Evolutionary conservation across 2,113 vertebrate genomes (phyloP).

Genomic region (Charina bottae): DNA sequence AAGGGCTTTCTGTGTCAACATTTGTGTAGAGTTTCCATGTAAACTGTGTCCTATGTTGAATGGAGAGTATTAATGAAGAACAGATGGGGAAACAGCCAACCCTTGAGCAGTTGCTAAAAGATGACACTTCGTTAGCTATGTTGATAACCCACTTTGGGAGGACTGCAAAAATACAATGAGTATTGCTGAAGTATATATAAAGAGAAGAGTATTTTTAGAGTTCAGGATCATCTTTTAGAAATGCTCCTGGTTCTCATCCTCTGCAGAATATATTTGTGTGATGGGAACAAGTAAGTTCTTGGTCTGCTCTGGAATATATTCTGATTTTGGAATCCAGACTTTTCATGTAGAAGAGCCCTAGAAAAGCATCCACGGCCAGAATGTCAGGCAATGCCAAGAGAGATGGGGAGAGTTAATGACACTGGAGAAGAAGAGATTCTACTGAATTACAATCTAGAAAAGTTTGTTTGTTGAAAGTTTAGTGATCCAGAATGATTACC

Average conservation of each 20-base stretch:
- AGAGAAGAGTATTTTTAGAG: constrained; percentile 67
- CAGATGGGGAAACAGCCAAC: constrained; percentile 55
- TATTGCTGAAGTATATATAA: constrained; percentile 81
- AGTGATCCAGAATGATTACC: neutral
- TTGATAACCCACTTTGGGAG: constrained; percentile 76
- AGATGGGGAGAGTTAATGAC: neutral
- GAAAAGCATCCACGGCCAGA: constrained; percentile 1
- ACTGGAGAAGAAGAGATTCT: neutral
- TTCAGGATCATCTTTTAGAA: constrained; percentile 20
- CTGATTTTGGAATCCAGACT: neutral
- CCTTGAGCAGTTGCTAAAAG: constrained; percentile 78
- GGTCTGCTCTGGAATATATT: neutral
- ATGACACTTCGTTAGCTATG: constrained; percentile 78
- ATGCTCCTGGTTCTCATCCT: constrained; percentile 9
- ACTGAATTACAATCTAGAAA: neutral
- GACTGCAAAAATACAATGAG: constrained; percentile 79
- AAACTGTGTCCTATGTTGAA: constrained; percentile 17
- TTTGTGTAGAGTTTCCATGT: neutral
- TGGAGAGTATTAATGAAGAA: neutral
- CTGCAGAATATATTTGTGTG: neutral
- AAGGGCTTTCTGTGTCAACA: constrained; percentile 17
- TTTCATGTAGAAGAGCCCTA: neutral
- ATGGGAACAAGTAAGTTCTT: neutral
- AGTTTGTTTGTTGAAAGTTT: neutral
- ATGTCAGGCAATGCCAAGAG: neutral